Evolutionary conservation across 2,888 invertebrate genomes (phyloP), one percentile per base, ranked within the genome.

Genomic region (Cyclophora albipunctata): DNA sequence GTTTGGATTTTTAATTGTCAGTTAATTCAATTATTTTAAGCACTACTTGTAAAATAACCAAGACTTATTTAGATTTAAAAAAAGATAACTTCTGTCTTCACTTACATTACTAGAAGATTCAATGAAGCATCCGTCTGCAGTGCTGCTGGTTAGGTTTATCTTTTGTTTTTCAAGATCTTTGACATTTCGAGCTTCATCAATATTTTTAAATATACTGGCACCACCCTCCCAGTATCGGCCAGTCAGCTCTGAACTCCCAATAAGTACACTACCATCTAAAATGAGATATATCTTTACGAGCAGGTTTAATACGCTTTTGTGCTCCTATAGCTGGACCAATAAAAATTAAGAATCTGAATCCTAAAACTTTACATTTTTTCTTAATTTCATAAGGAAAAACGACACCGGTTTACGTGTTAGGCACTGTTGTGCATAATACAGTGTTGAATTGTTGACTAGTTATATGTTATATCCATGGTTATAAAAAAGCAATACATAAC

Each of bases 211-310:
- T 49, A 88, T 58, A 51, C 71, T 75, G 6, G 71, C 82, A 44
- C 79, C 80, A 47, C 89, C 89, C 63, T 82, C 83, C 89, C 89
- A 89, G 57, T 84, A 84, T 3, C 89, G 71, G 2, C 89, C 89
- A 33, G 86, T 88, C 44, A 88, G 59, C 64, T 89, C 88, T 45
- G 89, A 88, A 57, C 80, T 79, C 2, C 89, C 89, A 40, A 89
- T 62, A 20, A 89, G 66, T 4, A 81, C 63, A 45, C 73, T 77
- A n/a, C 85, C 84, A 76, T 87, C 89, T 89, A 61, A 7, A 78
- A 69, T 3, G n/a, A 20, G 20, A 20, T 20, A 20, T 4, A 34
- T n/a, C 6, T 34, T 7, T 45, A 20, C 5, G 34, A 3, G 35
- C 5, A 20, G 45, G 5, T 40, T 37, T 40, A 46, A 6, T 46